These are phyloP conservation scores for Tyrannus savana DNA, from an alignment of 2,113 vertebrate species.

Conservation along the genomic window DNA sequence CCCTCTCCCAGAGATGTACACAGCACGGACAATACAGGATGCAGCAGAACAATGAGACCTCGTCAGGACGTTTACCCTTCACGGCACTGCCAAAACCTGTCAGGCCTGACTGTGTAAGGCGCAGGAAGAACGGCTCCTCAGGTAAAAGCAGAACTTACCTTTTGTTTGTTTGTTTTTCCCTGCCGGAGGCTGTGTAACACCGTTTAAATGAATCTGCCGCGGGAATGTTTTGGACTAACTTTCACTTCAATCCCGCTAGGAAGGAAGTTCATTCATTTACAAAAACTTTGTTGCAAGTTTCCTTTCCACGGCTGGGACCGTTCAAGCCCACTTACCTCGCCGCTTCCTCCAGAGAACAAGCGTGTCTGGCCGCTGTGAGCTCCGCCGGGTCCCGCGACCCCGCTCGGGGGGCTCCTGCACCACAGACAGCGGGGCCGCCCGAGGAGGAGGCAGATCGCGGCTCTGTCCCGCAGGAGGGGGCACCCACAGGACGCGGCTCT, in stretches of 20 bases:
- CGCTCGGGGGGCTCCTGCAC: accelerated
- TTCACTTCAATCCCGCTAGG: not conserved
- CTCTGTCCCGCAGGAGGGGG: too few species aligned
- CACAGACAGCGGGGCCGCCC: too few species aligned
- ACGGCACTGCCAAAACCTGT: accelerated
- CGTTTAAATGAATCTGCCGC: not conserved
- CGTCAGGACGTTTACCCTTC: not conserved
- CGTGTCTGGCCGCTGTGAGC: accelerated
- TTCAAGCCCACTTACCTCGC: not conserved
- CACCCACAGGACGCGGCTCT: too few species aligned
- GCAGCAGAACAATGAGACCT: not conserved
- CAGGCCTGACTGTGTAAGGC: not conserved
- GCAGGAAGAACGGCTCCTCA: not conserved
- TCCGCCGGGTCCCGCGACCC: not conserved
- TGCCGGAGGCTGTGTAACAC: not conserved
- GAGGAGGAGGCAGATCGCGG: too few species aligned
- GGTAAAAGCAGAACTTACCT: not conserved
- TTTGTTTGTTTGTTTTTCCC: not conserved
- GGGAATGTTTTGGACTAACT: not conserved
- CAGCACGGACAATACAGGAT: accelerated
- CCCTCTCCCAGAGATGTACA: not conserved
- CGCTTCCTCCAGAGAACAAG: accelerated
- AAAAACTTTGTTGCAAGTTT: not conserved
- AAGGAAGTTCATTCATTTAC: not conserved
- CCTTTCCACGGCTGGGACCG: not conserved